Evolutionary conservation across 1,140 invertebrate species (phyloP).

Genomic region (Hylaeus volcanicus): DNA sequence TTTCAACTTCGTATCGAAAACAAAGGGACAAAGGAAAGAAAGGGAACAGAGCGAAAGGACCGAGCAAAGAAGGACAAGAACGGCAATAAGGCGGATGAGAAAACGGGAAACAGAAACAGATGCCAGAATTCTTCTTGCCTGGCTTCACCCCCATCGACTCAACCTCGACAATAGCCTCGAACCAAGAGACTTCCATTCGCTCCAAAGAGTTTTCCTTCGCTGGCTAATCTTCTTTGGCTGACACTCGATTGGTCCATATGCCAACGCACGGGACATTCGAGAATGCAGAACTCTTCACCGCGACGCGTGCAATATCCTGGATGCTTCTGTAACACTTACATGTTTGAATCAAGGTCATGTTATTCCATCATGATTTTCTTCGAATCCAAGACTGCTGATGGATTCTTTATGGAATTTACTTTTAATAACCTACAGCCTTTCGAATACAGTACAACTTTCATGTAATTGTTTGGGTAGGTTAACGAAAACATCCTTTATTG

Average conservation of each 20-base stretch:
- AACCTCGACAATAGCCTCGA: constrained; percentile 49
- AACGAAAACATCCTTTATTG: too few relatives aligned
- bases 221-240: constrained; percentile 47
- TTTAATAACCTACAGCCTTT: too few relatives aligned
- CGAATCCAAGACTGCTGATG: too few relatives aligned
- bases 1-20: constrained; percentile 18
- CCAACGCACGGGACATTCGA: background rate
- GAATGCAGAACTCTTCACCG: constrained; percentile 1
- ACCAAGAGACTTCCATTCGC: constrained; percentile 22
- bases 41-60: background rate
- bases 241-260: constrained; percentile 25
- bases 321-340: background rate
- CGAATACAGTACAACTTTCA: too few relatives aligned
- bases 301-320: background rate
- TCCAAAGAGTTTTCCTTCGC: constrained; percentile 18
- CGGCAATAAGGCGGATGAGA: constrained; percentile 61
- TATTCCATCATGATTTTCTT: too few relatives aligned
- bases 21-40: constrained; percentile 18
- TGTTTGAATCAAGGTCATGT: background rate
- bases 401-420: too few relatives aligned
- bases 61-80: constrained; percentile 18
- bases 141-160: constrained; percentile 52
- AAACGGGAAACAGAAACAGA: constrained; percentile 58
- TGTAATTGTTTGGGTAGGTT: too few relatives aligned
- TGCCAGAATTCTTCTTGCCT: constrained; percentile 53